phyloP scores from a whole-genome alignment of 2,113 vertebrate genomes.

The Spilogale gracilis region DNA sequence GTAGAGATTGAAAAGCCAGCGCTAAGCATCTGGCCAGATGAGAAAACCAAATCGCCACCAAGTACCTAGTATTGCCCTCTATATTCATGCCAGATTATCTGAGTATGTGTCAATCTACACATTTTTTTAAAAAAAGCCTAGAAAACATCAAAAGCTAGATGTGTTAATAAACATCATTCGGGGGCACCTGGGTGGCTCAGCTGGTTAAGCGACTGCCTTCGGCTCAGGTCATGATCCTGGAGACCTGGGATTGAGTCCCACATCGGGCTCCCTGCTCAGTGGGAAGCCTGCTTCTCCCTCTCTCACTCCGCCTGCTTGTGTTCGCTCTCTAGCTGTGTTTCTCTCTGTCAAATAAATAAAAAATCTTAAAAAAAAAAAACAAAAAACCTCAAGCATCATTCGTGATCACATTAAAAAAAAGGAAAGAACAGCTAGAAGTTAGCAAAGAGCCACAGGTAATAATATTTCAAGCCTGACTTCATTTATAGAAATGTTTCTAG shows the following conservation, averaged over 20 bases:
- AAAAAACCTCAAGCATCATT: conserved; percentile 11
- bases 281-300: too few relatives aligned
- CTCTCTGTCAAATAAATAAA: too few relatives aligned
- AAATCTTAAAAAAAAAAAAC: too few relatives aligned
- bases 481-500: conserved; percentile 15
- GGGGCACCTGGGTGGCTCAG: too few relatives aligned
- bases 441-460: neutral
- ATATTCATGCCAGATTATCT: neutral
- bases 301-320: too few relatives aligned
- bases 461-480: neutral
- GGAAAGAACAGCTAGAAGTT: neutral
- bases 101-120: neutral
- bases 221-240: too few relatives aligned
- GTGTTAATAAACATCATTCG: neutral
- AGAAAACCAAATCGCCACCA: neutral
- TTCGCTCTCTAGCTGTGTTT: too few relatives aligned
- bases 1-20: neutral
- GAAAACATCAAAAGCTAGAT: neutral
- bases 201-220: too few relatives aligned
- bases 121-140: conserved; percentile 33
- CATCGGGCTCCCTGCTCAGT: too few relatives aligned
- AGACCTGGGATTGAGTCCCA: too few relatives aligned
- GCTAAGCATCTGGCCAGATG: neutral
- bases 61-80: neutral
- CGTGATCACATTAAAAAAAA: neutral